These are phyloP conservation scores for Itoplectis maculator DNA, from an alignment of 2,888 invertebrate genomes.

Conservation along the genomic window DNA sequence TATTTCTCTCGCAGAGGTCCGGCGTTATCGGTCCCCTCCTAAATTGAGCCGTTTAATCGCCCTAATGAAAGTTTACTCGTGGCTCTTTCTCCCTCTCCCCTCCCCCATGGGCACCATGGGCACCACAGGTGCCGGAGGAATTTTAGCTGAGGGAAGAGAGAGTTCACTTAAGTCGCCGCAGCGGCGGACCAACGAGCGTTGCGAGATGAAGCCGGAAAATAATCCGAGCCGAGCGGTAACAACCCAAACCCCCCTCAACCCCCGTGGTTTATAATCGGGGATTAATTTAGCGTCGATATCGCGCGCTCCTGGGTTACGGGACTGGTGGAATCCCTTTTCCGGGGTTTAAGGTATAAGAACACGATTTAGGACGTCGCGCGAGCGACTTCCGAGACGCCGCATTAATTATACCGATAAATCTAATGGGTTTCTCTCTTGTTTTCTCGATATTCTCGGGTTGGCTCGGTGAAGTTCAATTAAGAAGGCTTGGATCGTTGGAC, in stretches of 20 bases:
- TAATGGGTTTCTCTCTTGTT: conserved; percentile 43
- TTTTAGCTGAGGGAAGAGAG: conserved; percentile 7
- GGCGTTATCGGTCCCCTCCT: conserved; percentile 11
- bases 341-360: conserved; percentile 37
- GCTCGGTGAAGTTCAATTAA: not conserved
- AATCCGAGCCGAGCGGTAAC: conserved; percentile 51
- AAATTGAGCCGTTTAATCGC: conserved; percentile 49
- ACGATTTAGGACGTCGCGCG: conserved; percentile 48
- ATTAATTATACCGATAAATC: conserved; percentile 64
- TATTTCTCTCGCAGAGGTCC: conserved; percentile 6
- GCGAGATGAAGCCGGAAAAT: conserved; percentile 65
- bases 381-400: conserved; percentile 43
- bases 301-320: conserved; percentile 27
- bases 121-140: conserved; percentile 15
- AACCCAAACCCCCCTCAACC: conserved; percentile 30
- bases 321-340: not conserved
- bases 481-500: not conserved
- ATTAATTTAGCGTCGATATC: conserved; percentile 70
- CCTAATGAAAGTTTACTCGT: conserved; percentile 50
- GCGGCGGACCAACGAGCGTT: conserved; percentile 55
- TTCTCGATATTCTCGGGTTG: conserved; percentile 22
- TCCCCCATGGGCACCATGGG: not conserved
- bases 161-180: conserved; percentile 52
- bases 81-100: not conserved
- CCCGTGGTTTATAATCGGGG: conserved; percentile 66